phyloP scores from a whole-genome alignment of 2,797 vertebrate species.

The Tadarida brasiliensis region DNA sequence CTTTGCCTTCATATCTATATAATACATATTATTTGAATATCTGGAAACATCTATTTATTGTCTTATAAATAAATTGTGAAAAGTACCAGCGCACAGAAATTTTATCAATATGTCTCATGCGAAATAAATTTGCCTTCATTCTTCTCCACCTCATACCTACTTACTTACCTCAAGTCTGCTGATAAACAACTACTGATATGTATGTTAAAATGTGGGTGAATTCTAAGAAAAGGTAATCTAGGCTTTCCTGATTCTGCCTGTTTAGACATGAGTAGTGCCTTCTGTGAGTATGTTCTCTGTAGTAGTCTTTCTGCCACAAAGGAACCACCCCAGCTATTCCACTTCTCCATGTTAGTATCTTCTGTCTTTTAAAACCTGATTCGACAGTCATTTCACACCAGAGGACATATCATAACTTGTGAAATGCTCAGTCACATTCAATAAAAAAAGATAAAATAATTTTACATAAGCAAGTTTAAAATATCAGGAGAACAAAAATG shows the following conservation, averaged over 20 bases:
- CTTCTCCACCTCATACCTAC: neutral
- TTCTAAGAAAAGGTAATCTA: neutral
- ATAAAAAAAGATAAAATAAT: conserved; percentile 79
- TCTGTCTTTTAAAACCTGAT: conserved; percentile 62
- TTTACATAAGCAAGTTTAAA: conserved; percentile 81
- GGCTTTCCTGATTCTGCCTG: neutral
- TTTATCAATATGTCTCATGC: conserved; percentile 42
- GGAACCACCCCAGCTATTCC: neutral
- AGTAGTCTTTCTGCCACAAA: neutral
- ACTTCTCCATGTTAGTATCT: neutral
- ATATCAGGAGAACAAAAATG: conserved; percentile 78
- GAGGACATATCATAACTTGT: conserved; percentile 67
- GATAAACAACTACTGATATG: neutral
- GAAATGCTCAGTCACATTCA: conserved; percentile 74
- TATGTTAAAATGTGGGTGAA: conserved; percentile 2
- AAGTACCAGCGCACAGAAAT: conserved; percentile 61
- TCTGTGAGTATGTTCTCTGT: neutral
- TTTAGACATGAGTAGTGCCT: neutral
- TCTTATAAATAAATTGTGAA: conserved; percentile 26
- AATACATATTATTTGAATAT: conserved; percentile 58
- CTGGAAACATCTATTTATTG: conserved; percentile 46
- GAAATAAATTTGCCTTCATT: conserved; percentile 48
- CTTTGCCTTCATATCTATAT: conserved; percentile 7
- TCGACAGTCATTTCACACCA: conserved; percentile 72
- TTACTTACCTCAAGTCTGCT: neutral